A percentile compares a stretch with the other conserved stretches of the same genome.
These are phyloP conservation scores for Helarctos malayanus DNA, from an alignment of 2,797 vertebrate species.

Conservation along the genomic window DNA sequence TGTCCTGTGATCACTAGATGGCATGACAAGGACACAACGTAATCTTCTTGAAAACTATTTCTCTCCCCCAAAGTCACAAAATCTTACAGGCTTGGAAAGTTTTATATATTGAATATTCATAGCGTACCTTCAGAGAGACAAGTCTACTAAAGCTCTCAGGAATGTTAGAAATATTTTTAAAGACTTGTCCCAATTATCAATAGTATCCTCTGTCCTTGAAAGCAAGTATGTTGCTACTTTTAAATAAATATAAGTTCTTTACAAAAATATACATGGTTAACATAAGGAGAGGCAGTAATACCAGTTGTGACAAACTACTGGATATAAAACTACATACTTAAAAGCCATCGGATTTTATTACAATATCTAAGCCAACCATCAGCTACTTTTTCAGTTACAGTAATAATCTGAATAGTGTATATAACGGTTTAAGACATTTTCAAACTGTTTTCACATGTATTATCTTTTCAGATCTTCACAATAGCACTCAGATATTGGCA, in stretches of 20 bases:
- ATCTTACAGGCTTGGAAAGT: conserved; percentile 33
- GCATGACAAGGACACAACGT: conserved; percentile 78
- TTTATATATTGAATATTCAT: background rate
- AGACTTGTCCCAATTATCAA: background rate
- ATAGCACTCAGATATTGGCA: background rate
- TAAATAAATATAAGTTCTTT: conserved; percentile 32
- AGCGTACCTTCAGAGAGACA: background rate
- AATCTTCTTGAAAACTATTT: conserved; percentile 58
- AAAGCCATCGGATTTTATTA: background rate
- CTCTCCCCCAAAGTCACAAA: conserved; percentile 46
- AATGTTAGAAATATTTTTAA: conserved; percentile 22
- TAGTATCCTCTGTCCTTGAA: background rate
- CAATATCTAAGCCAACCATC: background rate
- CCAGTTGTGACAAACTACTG: conserved; percentile 27
- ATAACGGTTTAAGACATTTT: conserved; percentile 11
- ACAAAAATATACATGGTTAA: conserved; percentile 45
- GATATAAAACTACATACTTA: background rate
- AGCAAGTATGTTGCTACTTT: conserved; percentile 28
- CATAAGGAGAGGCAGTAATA: conserved; percentile 27
- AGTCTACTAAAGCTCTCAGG: background rate
- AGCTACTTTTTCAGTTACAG: conserved; percentile 39
- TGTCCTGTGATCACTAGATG: conserved; percentile 85
- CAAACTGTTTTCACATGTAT: background rate
- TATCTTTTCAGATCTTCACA: conserved; percentile 33
- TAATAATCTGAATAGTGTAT: background rate